phyloP scores from a whole-genome alignment of 1,140 invertebrate species.

The Drosophila busckii region DNA sequence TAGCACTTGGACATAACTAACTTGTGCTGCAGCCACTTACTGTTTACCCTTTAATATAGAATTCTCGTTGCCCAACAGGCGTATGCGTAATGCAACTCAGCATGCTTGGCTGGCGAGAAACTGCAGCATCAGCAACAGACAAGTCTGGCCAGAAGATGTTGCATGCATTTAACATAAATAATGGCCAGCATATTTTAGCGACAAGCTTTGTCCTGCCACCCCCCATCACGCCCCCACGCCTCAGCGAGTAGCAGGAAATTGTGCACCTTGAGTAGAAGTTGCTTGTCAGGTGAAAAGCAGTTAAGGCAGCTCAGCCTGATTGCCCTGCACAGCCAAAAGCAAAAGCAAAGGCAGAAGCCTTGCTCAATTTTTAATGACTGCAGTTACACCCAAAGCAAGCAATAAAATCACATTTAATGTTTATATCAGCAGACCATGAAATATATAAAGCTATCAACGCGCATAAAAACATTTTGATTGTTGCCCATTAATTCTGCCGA shows the following conservation, averaged over 20 bases:
- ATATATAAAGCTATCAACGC: conserved; percentile 6
- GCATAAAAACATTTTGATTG: conserved; percentile 8
- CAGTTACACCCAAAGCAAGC: conserved; percentile 2
- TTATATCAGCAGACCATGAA: not conserved
- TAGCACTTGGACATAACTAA: conserved; percentile 15
- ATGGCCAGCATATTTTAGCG: conserved; percentile 37
- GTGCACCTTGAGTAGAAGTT: conserved; percentile 11
- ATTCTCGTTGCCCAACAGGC: conserved; percentile 12
- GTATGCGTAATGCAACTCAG: conserved; percentile 25
- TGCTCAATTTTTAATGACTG: conserved; percentile 41
- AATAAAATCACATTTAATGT: conserved; percentile 28
- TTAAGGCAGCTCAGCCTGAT: not conserved
- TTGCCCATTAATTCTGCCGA: conserved; percentile 10
- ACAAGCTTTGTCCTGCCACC: not conserved
- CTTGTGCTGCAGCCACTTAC: too few relatives aligned
- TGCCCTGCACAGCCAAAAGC: not conserved
- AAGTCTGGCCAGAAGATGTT: conserved; percentile 11
- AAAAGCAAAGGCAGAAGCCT: conserved; percentile 1
- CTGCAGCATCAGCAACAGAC: conserved; percentile 14
- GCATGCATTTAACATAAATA: conserved; percentile 57
- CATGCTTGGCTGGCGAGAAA: too few relatives aligned
- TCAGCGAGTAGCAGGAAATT: too few relatives aligned
- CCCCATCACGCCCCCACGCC: too few relatives aligned
- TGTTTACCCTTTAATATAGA: too few relatives aligned
- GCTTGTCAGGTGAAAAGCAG: not conserved